Conservation (phyloP, 2,888 invertebrate species). For the Sinhomidia bicolor region DNA sequence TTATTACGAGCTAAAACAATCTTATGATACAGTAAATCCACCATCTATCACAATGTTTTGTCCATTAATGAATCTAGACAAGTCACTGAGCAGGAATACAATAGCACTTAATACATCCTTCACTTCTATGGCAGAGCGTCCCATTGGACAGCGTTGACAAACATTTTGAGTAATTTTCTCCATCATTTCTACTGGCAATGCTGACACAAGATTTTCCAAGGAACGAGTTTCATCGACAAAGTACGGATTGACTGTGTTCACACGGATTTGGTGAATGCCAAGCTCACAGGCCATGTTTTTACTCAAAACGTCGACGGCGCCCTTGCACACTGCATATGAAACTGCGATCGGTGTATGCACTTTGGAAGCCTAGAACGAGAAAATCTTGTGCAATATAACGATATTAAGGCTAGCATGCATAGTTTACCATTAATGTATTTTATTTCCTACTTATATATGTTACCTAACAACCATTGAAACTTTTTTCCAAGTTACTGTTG, state of each 20-base stretch:
- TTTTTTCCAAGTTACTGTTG: no score
- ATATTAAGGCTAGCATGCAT: no score
- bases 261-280: slow-evolving; percentile 61
- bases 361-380: slow-evolving; percentile 19
- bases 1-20: background rate
- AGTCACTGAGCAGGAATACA: slow-evolving; percentile 63
- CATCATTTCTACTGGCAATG: slow-evolving; percentile 70
- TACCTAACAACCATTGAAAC: no score
- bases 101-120: slow-evolving; percentile 62
- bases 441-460: no score
- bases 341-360: slow-evolving; percentile 50
- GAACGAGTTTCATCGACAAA: slow-evolving; percentile 68
- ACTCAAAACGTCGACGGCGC: slow-evolving; percentile 60
- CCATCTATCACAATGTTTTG: slow-evolving; percentile 63
- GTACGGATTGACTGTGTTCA: slow-evolving; percentile 61
- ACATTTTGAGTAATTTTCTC: slow-evolving; percentile 69
- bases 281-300: slow-evolving; percentile 65
- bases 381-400: no score
- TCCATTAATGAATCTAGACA: slow-evolving; percentile 62
- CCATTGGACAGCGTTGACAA: slow-evolving; percentile 65
- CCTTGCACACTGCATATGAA: slow-evolving; percentile 54
- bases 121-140: slow-evolving; percentile 64
- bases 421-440: no score
- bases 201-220: slow-evolving; percentile 44
- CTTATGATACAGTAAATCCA: slow-evolving; percentile 57